These are phyloP conservation scores for Heterohyrax brucei DNA, from an alignment of 2,797 vertebrate species.

Conservation along the genomic window DNA sequence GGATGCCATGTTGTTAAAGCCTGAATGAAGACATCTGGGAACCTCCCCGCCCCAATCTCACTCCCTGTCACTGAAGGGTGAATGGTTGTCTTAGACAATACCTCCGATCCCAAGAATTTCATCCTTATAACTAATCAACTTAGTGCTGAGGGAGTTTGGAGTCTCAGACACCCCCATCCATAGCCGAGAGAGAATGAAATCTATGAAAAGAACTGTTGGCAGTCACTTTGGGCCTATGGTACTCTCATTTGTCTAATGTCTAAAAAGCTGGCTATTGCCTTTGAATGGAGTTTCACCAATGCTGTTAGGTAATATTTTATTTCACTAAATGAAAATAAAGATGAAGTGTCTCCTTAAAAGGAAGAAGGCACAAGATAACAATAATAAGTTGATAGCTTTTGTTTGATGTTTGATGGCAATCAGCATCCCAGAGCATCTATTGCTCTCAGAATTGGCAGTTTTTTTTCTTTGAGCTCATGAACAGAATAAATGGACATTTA, in stretches of 20 bases:
- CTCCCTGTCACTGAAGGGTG: background rate
- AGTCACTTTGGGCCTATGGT: background rate
- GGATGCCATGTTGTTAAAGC: background rate
- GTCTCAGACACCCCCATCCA: background rate
- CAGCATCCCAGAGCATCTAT: background rate
- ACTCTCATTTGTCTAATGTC: slow-evolving; percentile 9
- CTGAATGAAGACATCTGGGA: background rate
- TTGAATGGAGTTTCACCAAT: background rate
- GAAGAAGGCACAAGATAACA: slow-evolving; percentile 4
- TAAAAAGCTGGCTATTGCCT: background rate
- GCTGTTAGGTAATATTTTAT: slow-evolving; percentile 48
- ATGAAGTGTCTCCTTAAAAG: slow-evolving; percentile 1
- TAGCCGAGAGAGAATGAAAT: slow-evolving; percentile 9
- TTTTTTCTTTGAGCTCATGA: slow-evolving; percentile 4
- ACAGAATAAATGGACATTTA: background rate
- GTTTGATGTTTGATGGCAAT: background rate
- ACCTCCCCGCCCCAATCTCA: too few relatives aligned
- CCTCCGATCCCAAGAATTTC: background rate
- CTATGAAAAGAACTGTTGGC: background rate
- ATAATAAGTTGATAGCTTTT: background rate
- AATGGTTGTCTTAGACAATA: background rate
- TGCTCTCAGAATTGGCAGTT: background rate
- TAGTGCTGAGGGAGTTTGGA: background rate
- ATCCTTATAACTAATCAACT: background rate
- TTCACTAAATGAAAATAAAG: slow-evolving; percentile 36